Evolutionary conservation across 2,888 invertebrate species (phyloP).

Genomic region (Oscheius sp.): DNA sequence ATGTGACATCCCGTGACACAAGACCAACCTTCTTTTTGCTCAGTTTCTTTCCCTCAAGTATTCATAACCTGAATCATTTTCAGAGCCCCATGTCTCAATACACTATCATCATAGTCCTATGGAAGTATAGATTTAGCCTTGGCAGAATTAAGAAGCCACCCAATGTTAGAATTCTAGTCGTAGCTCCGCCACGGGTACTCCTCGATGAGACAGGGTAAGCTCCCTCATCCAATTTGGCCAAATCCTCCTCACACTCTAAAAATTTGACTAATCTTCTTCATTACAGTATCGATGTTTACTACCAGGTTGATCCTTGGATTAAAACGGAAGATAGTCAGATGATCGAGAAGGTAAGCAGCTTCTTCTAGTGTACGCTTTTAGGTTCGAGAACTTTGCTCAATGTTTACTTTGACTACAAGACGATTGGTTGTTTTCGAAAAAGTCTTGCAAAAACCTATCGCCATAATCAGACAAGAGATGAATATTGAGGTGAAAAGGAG

Average conservation of each 20-base stretch:
- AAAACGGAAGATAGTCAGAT: conserved; percentile 54
- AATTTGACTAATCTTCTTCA: not conserved
- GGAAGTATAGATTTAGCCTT: conserved; percentile 59
- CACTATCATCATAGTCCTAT: conserved; percentile 58
- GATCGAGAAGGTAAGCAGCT: conserved; percentile 49
- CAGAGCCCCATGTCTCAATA: conserved; percentile 34
- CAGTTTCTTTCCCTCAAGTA: no score
- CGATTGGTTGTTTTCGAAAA: conserved; percentile 62
- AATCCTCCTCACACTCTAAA: not conserved
- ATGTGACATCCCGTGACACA: no score
- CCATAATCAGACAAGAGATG: conserved; percentile 61
- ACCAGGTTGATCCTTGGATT: conserved; percentile 63
- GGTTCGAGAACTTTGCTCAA: conserved; percentile 50
- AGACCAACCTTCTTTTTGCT: no score
- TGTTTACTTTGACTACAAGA: conserved; percentile 41
- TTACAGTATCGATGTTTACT: conserved; percentile 61
- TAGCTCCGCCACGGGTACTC: conserved; percentile 59
- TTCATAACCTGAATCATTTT: not conserved
- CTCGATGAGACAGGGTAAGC: conserved; percentile 57
- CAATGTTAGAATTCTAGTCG: conserved; percentile 49
- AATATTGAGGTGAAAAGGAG: conserved; percentile 56
- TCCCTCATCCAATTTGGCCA: not conserved
- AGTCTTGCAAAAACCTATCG: conserved; percentile 54
- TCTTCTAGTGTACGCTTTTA: not conserved
- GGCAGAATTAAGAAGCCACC: conserved; percentile 42